phyloP scores from a whole-genome alignment of 2,797 vertebrate species.

The Scolopax rusticola region DNA sequence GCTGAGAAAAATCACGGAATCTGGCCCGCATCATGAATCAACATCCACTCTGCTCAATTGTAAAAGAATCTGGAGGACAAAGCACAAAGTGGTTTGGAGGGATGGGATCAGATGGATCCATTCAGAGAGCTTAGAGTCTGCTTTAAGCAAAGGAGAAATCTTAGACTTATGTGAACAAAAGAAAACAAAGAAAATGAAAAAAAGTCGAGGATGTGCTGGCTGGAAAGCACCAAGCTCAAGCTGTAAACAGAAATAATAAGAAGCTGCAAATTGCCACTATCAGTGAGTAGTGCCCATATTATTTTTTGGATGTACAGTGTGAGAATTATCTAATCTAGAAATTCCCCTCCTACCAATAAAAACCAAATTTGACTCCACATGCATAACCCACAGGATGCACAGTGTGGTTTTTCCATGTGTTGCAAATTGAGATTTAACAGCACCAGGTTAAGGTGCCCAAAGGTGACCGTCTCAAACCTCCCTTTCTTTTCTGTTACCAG shows the following conservation, averaged over 20 bases:
- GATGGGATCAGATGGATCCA: background rate
- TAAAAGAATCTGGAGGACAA: background rate
- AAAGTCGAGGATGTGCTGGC: background rate
- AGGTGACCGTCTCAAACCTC: background rate
- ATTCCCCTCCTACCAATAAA: background rate
- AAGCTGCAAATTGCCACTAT: background rate
- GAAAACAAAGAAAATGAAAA: background rate
- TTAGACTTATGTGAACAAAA: background rate
- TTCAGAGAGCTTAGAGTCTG: background rate
- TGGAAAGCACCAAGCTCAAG: background rate
- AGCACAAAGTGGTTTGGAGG: background rate
- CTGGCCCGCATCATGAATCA: background rate
- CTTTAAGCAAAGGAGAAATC: background rate
- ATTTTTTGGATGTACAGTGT: background rate
- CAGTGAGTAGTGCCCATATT: rapidly evolving
- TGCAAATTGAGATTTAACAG: background rate
- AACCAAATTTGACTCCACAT: background rate
- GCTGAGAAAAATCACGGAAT: background rate
- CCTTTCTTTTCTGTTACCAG: background rate
- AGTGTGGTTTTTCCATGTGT: rapidly evolving
- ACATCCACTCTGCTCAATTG: background rate
- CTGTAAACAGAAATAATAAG: background rate
- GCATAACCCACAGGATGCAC: background rate
- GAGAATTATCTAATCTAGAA: background rate
- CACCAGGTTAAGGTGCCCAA: background rate